These are phyloP conservation scores for Zosterops borbonicus DNA, from an alignment of 2,113 vertebrate species.

Conservation along the genomic window DNA sequence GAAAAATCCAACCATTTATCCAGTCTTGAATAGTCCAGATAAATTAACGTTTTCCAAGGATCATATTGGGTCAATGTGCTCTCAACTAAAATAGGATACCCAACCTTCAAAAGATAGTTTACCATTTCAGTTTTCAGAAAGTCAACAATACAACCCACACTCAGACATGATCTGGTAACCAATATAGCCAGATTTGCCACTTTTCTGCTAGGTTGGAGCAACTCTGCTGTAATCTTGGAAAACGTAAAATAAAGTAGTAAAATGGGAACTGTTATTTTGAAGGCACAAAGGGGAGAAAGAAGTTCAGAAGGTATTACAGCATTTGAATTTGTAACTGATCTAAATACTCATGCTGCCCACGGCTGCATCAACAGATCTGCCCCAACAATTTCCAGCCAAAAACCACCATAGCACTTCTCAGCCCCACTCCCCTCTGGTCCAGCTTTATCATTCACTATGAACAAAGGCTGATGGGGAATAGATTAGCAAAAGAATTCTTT, in stretches of 20 bases:
- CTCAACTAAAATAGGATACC: not conserved
- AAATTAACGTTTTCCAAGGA: not conserved
- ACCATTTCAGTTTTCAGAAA: not conserved
- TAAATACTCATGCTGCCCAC: not conserved
- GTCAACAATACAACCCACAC: not conserved
- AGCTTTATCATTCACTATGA: not conserved
- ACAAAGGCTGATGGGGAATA: not conserved
- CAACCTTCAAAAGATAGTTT: not conserved
- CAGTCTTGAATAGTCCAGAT: not conserved
- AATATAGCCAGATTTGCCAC: not conserved
- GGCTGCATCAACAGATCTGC: not conserved
- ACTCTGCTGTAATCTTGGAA: not conserved
- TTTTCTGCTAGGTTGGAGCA: not conserved
- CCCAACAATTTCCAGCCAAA: not conserved
- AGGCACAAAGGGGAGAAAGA: not conserved
- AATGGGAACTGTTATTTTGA: not conserved
- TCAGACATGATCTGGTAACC: not conserved
- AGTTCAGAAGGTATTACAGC: not conserved
- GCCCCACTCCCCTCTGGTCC: not conserved
- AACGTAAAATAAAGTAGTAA: not conserved
- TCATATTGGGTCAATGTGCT: not conserved
- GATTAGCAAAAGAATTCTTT: not conserved
- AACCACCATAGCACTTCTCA: not conserved
- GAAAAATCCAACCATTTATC: not conserved
- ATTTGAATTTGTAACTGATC: not conserved